A percentile compares a stretch with the other conserved stretches of the same genome.
These are phyloP conservation scores for Oscheius sp. DNA, from an alignment of 2,888 invertebrate genomes.

Conservation along the genomic window DNA sequence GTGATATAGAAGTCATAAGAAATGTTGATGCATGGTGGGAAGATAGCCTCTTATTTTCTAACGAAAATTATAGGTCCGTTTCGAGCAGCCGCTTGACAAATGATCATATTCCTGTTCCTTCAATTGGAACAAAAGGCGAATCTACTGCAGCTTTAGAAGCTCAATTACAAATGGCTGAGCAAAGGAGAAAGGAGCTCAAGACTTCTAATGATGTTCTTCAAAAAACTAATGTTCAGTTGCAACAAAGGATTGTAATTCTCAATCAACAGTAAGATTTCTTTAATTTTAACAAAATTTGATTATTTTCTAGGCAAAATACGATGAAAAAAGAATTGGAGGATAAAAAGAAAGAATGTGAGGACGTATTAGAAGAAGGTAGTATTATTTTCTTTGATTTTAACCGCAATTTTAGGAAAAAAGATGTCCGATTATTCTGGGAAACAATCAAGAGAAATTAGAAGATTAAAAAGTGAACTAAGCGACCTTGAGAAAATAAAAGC, in stretches of 20 bases:
- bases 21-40: slow-evolving; percentile 59
- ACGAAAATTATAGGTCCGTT: neutral
- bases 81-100: slow-evolving; percentile 21
- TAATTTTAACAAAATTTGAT: neutral
- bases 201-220: slow-evolving; percentile 44
- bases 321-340: slow-evolving; percentile 44
- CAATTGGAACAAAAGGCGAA: slow-evolving; percentile 12
- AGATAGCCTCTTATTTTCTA: neutral
- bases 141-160: slow-evolving; percentile 35
- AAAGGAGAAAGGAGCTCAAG: slow-evolving; percentile 52
- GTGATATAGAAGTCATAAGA: slow-evolving; percentile 62
- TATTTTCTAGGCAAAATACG: neutral
- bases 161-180: slow-evolving; percentile 48
- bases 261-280: slow-evolving; percentile 32
- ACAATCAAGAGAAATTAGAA: slow-evolving; percentile 57
- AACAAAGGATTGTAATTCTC: slow-evolving; percentile 37
- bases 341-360: slow-evolving; percentile 55
- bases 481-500: slow-evolving; percentile 39
- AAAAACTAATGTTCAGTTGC: slow-evolving; percentile 43
- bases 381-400: neutral
- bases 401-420: slow-evolving; percentile 40
- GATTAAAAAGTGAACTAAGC: slow-evolving; percentile 49
- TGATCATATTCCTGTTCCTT: neutral
- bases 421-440: slow-evolving; percentile 55
- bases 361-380: slow-evolving; percentile 57